phyloP scores from a whole-genome alignment of 2,888 invertebrate species.

The Heliconius ethilla region DNA sequence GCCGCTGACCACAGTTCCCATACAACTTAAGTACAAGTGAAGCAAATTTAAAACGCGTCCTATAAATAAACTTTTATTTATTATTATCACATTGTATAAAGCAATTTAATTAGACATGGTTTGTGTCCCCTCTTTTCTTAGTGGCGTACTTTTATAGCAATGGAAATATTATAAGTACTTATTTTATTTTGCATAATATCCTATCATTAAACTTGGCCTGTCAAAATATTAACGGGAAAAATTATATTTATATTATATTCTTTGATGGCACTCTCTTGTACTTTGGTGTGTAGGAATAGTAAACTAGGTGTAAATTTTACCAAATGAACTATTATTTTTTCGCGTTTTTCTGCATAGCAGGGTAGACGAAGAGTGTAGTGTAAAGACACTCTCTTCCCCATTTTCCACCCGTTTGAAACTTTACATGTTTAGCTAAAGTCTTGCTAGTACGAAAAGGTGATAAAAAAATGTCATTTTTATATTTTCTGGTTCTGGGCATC shows the following conservation, averaged over 20 bases:
- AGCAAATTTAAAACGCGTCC: constrained; percentile 68
- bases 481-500: no score
- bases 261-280: not conserved
- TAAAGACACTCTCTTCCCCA: not conserved
- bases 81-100: constrained; percentile 52
- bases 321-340: not conserved
- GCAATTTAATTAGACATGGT: constrained; percentile 57
- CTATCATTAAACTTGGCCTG: constrained; percentile 39
- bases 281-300: not conserved
- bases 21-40: constrained; percentile 55
- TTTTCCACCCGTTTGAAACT: not conserved
- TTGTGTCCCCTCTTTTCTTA: constrained; percentile 36
- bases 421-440: not conserved
- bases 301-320: no score
- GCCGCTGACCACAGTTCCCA: constrained; percentile 76
- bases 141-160: constrained; percentile 20
- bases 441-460: not conserved
- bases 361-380: not conserved
- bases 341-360: not conserved
- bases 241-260: constrained; percentile 19
- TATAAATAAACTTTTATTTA: constrained; percentile 56
- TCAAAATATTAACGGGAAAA: constrained; percentile 34
- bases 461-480: no score
- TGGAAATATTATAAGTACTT: not conserved
- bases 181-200: constrained; percentile 6